Conservation (phyloP, 2,113 vertebrate genomes). For the Abramis brama region DNA sequence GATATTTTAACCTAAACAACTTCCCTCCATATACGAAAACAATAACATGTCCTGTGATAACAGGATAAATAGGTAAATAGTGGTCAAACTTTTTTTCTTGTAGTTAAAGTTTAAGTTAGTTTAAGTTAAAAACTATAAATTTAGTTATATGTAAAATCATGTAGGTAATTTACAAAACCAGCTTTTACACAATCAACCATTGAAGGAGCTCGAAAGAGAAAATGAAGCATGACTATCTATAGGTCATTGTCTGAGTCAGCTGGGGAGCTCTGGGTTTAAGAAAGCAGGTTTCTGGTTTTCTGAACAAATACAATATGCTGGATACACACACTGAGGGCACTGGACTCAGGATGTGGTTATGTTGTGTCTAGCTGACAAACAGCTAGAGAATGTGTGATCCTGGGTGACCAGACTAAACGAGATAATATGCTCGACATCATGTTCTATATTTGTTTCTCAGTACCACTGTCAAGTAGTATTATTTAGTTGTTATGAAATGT, state of each 20-base stretch:
- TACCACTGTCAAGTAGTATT: neutral
- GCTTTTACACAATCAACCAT: neutral
- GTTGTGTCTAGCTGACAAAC: neutral
- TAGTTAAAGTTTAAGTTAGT: too few relatives aligned
- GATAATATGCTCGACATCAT: neutral
- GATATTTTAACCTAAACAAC: neutral
- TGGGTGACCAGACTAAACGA: neutral
- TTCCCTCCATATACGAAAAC: neutral
- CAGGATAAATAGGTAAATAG: neutral
- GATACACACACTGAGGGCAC: conserved; percentile 38
- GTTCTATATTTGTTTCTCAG: neutral
- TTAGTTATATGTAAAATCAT: neutral
- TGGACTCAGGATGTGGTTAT: conserved; percentile 22
- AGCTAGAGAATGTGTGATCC: conserved; percentile 24
- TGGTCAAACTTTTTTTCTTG: neutral
- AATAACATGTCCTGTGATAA: neutral
- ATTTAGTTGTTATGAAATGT: neutral
- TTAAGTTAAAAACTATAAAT: too few relatives aligned
- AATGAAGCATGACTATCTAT: neutral
- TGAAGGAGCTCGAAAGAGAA: neutral
- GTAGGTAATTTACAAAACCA: neutral
- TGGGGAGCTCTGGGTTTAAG: conserved; percentile 34
- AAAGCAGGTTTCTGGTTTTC: conserved; percentile 55
- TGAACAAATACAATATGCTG: conserved; percentile 64
- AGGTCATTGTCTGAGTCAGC: conserved; percentile 13